Base-by-base conservation (phyloP, 2,113 vertebrate species). In the Pipra filicauda region DNA sequence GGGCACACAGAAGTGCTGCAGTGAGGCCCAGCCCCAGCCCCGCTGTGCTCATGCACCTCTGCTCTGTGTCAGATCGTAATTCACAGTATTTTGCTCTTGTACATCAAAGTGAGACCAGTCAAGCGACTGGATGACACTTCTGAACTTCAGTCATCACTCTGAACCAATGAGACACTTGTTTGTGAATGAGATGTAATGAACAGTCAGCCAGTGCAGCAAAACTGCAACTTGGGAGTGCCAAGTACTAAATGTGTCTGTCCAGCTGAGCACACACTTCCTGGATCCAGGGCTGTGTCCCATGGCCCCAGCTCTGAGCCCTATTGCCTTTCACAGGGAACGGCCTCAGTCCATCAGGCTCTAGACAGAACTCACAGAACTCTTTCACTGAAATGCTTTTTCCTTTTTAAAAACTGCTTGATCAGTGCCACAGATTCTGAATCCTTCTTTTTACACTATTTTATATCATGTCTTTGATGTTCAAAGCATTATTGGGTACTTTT, bases 41-140 rank as follows among this genome's bases (percentile, higher is more conserved):
- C 7, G 2, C 20, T 13, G 16, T 8, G 16, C 48, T 41, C 15
- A 1, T 49, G 51, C 13, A 4, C n/a, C 30, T 33, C 28, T 1
- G 2, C 30, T 37, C 31, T 9, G 4, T 7, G 18, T 26, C 18
- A 30, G 57, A 39, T 8, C 15, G 8, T 4, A n/a, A 37, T 13
- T 24, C 2, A 0, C 9, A 2, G 8, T 3, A 3, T 26, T 6
- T 6, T 30, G 27, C n/a, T 27, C 49, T 33, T 1, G 1, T 33
- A 26, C 30, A 26, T 14, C 58, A 27, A 21, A 73, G 26, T 2
- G 4, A 46, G 23, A 54, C 24, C 3, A 49, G 41, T 12, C 13
- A 7, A 10, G 22, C 4, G 64, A 31, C 58, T 17, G 19, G 44
- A 7, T 23, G 44, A 39, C 51, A 11, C 13, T 83, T 27, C 21